phyloP scores from a whole-genome alignment of 1,140 invertebrate genomes.

The Cotesia chilonis region DNA sequence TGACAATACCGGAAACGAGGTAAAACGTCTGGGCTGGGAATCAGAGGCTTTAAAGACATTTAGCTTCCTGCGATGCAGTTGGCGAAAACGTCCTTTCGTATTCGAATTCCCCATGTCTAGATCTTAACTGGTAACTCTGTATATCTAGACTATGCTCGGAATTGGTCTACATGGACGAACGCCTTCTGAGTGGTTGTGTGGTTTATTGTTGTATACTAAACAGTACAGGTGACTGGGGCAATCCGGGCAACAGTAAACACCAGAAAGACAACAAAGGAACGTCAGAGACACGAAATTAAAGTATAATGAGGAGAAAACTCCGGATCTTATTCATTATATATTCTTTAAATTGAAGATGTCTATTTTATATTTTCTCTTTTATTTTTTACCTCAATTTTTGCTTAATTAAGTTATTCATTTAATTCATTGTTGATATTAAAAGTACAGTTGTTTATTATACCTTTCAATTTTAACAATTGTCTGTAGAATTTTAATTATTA shows the following conservation, averaged over 20 bases:
- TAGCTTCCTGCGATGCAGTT: background rate
- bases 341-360: background rate
- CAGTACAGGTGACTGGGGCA: too few relatives aligned
- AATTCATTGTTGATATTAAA: too few relatives aligned
- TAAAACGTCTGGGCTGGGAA: slow-evolving; percentile 26
- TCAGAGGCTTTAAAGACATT: background rate
- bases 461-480: too few relatives aligned
- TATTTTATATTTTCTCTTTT: too few relatives aligned
- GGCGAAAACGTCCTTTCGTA: slow-evolving; percentile 4
- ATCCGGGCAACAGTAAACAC: slow-evolving; percentile 1
- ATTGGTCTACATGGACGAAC: slow-evolving; percentile 1
- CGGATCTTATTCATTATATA: slow-evolving; percentile 21
- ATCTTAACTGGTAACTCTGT: background rate
- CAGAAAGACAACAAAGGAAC: slow-evolving; percentile 1
- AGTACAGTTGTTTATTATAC: too few relatives aligned
- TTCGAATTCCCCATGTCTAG: background rate
- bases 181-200: background rate
- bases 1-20: slow-evolving; percentile 29
- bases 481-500: too few relatives aligned
- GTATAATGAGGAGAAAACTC: slow-evolving; percentile 18
- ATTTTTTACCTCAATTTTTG: background rate
- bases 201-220: too few relatives aligned
- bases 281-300: background rate
- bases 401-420: background rate
- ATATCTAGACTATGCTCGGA: background rate